Conservation (phyloP, 2,888 invertebrate genomes). For the Mimas tiliae region DNA sequence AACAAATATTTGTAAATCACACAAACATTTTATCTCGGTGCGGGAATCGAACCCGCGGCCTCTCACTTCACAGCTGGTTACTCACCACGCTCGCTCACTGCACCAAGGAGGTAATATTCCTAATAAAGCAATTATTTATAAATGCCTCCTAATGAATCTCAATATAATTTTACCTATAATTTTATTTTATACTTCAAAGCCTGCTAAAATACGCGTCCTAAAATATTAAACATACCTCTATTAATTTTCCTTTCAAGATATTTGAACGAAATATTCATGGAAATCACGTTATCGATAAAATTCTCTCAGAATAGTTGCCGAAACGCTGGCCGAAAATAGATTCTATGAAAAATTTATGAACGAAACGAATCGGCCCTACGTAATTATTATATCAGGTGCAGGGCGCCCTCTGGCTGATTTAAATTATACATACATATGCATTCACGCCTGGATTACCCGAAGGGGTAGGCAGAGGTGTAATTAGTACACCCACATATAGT, state of each 20-base stretch:
- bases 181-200: neutral
- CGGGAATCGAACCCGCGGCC: no score
- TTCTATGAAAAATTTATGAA: neutral
- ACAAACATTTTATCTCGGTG: no score
- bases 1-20: no score
- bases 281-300: conserved; percentile 10
- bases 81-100: no score
- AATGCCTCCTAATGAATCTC: no score
- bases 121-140: no score
- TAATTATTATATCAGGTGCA: conserved; percentile 37
- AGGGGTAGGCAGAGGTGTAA: no score
- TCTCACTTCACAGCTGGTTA: no score
- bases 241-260: neutral
- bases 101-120: no score
- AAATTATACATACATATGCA: no score
- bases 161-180: neutral
- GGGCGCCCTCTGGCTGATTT: conserved; percentile 23
- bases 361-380: conserved; percentile 11
- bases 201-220: neutral
- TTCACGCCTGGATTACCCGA: no score
- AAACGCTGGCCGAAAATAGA: conserved; percentile 1
- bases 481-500: no score
- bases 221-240: neutral
- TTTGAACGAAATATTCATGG: neutral
- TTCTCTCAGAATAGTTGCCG: conserved; percentile 2